Base-by-base conservation (phyloP, 2,888 invertebrate genomes). In the Micropterix aruncella region DNA sequence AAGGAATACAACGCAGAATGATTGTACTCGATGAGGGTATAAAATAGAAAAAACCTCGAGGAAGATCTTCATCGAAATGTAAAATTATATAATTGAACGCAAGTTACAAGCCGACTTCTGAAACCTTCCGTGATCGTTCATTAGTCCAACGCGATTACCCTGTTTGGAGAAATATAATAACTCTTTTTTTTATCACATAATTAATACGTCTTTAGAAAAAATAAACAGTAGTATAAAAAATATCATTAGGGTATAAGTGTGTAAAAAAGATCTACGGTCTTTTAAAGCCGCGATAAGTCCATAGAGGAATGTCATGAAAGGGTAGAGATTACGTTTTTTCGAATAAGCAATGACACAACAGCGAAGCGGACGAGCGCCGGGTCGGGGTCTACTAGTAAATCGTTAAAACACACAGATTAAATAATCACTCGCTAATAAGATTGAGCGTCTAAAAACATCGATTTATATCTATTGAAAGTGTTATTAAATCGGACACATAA, bases 401-500 rank as follows among this genome's bases (percentile, higher is more conserved):
- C n/a, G 19, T 43, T 38, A 19, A 43, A 43, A 38, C n/a, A n/a
- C n/a, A n/a, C n/a, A n/a, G n/a, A n/a, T n/a, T n/a, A n/a, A n/a
- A n/a, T n/a, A n/a, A n/a, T n/a, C n/a, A n/a, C n/a, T n/a, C n/a
- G n/a, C n/a, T n/a, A n/a, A n/a, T n/a, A n/a, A n/a, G n/a, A n/a
- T n/a, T n/a, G n/a, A n/a, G n/a, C n/a, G n/a, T n/a, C n/a, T n/a
- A n/a, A n/a, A n/a, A n/a, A 46, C 16, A 42, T 40, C 17, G 27
- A 37, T 41, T 38, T 36, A 46, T 55, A 50, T 46, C 54, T 52
- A 52, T 59, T 41, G 16, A 57, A 54, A 57, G 56, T 63, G 56
- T 59, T 57, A 60, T 50, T 49, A 63, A 60, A 61, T 55, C 55
- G 49, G 61, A 66, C 64, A n/a, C n/a, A n/a, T n/a, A n/a, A n/a